A percentile compares a stretch with the other conserved stretches of the same genome.
Conservation (phyloP, 2,113 vertebrate genomes). For the Lepidothrix coronata region DNA sequence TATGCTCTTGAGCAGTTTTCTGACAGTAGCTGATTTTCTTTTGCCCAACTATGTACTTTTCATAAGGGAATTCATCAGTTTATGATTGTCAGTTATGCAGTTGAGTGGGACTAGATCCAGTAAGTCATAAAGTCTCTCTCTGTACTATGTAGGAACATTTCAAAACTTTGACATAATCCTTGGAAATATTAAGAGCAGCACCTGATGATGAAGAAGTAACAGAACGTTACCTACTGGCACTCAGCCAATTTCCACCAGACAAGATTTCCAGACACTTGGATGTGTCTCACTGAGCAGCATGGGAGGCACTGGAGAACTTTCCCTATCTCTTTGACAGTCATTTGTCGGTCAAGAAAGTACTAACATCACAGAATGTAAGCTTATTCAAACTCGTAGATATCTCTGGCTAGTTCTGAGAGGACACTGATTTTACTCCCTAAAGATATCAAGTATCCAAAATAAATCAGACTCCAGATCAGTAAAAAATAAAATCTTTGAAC, state of each 20-base stretch:
- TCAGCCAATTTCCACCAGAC: background rate
- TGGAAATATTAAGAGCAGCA: background rate
- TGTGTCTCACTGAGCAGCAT: background rate
- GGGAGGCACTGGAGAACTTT: background rate
- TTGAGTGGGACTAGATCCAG: too few relatives aligned
- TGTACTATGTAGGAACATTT: background rate
- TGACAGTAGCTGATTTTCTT: background rate
- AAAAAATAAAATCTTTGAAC: background rate
- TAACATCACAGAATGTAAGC: background rate
- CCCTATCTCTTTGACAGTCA: background rate
- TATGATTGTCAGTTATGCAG: background rate
- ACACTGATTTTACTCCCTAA: background rate
- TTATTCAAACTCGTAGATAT: background rate
- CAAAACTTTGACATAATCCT: background rate
- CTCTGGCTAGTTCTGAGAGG: background rate
- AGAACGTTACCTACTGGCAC: accelerated
- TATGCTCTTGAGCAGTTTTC: background rate
- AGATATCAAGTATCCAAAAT: background rate
- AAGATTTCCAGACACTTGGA: background rate
- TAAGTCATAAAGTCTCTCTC: background rate
- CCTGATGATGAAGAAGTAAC: background rate
- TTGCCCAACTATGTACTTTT: background rate
- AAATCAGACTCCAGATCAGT: background rate
- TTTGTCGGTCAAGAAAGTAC: background rate
- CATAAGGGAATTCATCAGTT: background rate